Conservation (phyloP, 1,140 invertebrate genomes). For the Aplysia californica region DNA sequence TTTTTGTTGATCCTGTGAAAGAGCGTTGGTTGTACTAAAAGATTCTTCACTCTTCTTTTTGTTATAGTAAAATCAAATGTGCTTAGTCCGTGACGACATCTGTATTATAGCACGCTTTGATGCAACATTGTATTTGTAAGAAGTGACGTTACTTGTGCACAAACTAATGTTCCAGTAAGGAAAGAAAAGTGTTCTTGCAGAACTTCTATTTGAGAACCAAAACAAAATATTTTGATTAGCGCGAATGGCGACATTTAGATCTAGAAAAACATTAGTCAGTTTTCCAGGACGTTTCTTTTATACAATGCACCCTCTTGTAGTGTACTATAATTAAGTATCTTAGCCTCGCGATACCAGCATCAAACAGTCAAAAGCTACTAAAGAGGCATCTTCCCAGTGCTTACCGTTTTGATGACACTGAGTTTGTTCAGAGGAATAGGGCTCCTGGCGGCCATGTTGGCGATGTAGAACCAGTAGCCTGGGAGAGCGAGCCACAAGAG, state of each 20-base stretch:
- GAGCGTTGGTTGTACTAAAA: neutral
- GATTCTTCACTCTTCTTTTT: neutral
- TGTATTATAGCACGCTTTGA: constrained; percentile 14
- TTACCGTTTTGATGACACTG: constrained; percentile 41
- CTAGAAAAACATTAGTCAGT: too few relatives aligned
- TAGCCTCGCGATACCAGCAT: too few relatives aligned
- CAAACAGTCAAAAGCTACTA: too few relatives aligned
- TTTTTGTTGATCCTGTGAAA: neutral
- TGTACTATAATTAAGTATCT: too few relatives aligned
- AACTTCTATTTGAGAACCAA: too few relatives aligned
- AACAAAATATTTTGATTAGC: too few relatives aligned
- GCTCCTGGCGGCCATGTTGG: neutral
- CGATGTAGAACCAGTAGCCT: constrained; percentile 82
- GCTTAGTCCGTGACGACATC: neutral
- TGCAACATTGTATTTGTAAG: neutral
- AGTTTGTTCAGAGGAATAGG: constrained; percentile 33
- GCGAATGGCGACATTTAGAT: too few relatives aligned
- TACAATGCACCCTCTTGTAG: too few relatives aligned
- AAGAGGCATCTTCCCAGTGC: too few relatives aligned
- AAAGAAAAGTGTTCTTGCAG: too few relatives aligned
- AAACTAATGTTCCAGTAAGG: neutral
- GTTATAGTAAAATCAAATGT: neutral
- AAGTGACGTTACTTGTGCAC: neutral
- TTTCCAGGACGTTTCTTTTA: too few relatives aligned
- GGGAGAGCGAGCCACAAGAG: constrained; percentile 85